Percentiles rank a stretch among this genome's conserved stretches.
phyloP scores from a whole-genome alignment of 2,797 vertebrate genomes.

The Hyperoplus lanceolatus region DNA sequence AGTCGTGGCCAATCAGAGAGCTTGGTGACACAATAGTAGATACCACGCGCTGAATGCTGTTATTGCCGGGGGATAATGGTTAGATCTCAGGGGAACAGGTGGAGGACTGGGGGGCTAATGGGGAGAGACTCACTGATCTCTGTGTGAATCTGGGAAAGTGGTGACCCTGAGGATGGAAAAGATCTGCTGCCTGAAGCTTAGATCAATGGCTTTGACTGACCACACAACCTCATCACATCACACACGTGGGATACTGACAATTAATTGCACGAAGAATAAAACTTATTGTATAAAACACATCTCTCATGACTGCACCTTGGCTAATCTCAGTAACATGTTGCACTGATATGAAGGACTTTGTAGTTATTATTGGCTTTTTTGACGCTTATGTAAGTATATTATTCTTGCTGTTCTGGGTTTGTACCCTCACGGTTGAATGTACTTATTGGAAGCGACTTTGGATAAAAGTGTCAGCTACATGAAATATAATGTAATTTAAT shows the following conservation, averaged over 20 bases:
- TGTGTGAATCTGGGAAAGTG: constrained; percentile 68
- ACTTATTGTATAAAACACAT: constrained; percentile 4
- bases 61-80: constrained; percentile 34
- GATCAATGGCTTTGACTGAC: constrained; percentile 29
- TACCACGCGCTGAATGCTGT: not conserved
- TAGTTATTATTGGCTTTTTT: too few species aligned
- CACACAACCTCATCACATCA: not conserved
- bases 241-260: not conserved
- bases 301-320: not conserved
- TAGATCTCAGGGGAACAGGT: constrained; percentile 55
- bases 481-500: too few species aligned
- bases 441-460: too few species aligned
- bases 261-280: accelerated
- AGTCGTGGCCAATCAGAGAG: constrained; percentile 87
- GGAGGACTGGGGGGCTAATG: constrained; percentile 38
- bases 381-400: too few species aligned
- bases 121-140: constrained; percentile 23
- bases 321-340: too few species aligned
- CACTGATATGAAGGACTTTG: too few species aligned
- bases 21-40: constrained; percentile 62
- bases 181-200: constrained; percentile 46
- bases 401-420: too few species aligned
- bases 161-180: constrained; percentile 62
- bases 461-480: too few species aligned
- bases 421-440: too few species aligned